phyloP scores from a whole-genome alignment of 2,113 vertebrate genomes.

The Rhinogobius similis region DNA sequence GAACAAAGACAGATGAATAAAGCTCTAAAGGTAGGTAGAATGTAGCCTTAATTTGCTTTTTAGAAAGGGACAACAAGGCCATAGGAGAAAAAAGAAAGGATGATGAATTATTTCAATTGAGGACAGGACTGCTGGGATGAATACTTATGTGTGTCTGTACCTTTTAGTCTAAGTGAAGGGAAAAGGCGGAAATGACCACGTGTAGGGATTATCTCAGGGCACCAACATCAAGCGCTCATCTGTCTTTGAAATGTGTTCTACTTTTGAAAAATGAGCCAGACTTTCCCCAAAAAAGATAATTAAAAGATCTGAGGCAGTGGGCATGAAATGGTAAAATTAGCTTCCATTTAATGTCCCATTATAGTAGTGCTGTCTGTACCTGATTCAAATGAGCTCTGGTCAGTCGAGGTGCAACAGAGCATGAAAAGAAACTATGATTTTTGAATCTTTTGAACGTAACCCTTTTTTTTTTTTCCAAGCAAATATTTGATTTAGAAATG shows the following conservation, averaged over 20 bases:
- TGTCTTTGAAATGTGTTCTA: conserved; percentile 65
- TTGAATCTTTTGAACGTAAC: not conserved
- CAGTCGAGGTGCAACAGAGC: conserved; percentile 1
- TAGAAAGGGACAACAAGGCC: conserved; percentile 66
- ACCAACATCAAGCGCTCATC: conserved; percentile 68
- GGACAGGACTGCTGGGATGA: conserved; percentile 70
- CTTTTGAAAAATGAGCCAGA: conserved; percentile 70
- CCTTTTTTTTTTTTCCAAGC: not conserved
- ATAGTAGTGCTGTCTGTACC: conserved; percentile 18
- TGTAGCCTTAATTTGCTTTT: conserved; percentile 67
- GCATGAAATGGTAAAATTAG: conserved; percentile 60
- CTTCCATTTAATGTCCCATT: conserved; percentile 38
- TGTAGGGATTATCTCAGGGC: conserved; percentile 59
- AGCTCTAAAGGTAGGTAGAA: conserved; percentile 34
- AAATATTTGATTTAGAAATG: conserved; percentile 6
- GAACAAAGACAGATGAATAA: conserved; percentile 24
- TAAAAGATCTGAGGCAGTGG: conserved; percentile 51
- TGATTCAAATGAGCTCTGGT: conserved; percentile 33
- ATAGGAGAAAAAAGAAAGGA: conserved; percentile 58
- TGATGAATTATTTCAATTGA: conserved; percentile 75
- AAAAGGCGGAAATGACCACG: conserved; percentile 45
- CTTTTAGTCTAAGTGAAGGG: conserved; percentile 49
- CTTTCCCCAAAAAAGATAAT: conserved; percentile 59
- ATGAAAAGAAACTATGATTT: not conserved
- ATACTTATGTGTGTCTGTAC: conserved; percentile 62